Evolutionary conservation across 2,797 vertebrate species (phyloP).

Genomic region (Acipenser transmontanus): DNA sequence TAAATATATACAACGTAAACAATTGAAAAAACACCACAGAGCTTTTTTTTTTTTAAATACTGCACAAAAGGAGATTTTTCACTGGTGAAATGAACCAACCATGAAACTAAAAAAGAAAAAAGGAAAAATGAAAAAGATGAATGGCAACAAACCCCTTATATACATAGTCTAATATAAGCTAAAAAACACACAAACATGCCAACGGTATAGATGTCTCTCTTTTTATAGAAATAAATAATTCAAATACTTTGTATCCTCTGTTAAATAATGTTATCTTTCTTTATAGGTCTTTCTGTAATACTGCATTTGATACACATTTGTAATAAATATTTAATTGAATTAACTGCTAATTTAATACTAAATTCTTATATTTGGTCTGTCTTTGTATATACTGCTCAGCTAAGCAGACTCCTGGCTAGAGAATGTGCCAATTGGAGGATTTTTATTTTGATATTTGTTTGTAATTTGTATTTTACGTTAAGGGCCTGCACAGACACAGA

Average conservation of each 20-base stretch:
- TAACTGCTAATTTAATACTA: too few species aligned
- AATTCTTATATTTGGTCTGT: too few species aligned
- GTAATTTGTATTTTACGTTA: too few species aligned
- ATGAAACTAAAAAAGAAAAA: constrained; percentile 41
- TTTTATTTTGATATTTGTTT: too few species aligned
- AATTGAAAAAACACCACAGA: constrained; percentile 48
- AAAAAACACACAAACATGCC: constrained; percentile 68
- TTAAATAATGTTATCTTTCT: constrained; percentile 72
- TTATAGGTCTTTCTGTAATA: constrained; percentile 62
- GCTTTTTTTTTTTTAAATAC: constrained; percentile 51
- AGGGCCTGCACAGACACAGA: too few species aligned
- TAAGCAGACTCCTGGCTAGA: too few species aligned
- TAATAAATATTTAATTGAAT: constrained; percentile 48
- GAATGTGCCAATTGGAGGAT: too few species aligned
- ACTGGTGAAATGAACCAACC: constrained; percentile 64
- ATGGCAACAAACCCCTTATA: constrained; percentile 34
- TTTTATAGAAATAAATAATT: constrained; percentile 77
- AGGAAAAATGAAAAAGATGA: constrained; percentile 42
- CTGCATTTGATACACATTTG: constrained; percentile 72
- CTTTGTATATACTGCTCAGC: too few species aligned
- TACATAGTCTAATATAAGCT: constrained; percentile 66
- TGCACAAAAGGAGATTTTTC: constrained; percentile 29
- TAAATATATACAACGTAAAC: constrained; percentile 57
- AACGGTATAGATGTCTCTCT: constrained; percentile 68
- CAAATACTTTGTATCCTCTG: constrained; percentile 62